phyloP scores from a whole-genome alignment of 2,888 invertebrate species.

The Drosophila nr. perissopoda region DNA sequence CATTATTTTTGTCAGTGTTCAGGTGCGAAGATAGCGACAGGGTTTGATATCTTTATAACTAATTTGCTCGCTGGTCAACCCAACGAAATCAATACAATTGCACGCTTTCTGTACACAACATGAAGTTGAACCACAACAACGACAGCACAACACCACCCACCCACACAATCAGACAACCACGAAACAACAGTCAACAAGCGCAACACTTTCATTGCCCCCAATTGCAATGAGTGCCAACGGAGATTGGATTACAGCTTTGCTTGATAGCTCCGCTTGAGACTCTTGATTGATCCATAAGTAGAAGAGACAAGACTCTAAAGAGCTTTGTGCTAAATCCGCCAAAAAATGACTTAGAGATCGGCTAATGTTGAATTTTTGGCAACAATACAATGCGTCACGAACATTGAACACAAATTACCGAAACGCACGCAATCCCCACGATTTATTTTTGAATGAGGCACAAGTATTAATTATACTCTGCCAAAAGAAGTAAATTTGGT shows the following conservation, averaged over 20 bases:
- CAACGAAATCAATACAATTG: constrained; percentile 17
- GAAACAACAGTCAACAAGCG: constrained; percentile 13
- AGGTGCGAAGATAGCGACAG: not conserved
- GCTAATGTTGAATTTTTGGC: not conserved
- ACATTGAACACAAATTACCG: constrained; percentile 1
- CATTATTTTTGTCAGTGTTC: not conserved
- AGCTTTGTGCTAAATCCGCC: not conserved
- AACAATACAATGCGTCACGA: constrained; percentile 10
- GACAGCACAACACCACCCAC: constrained; percentile 22
- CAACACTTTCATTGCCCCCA: constrained; percentile 59
- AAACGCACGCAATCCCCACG: constrained; percentile 10
- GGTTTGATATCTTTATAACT: constrained; percentile 55
- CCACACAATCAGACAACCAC: constrained; percentile 34
- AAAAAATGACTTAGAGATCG: constrained; percentile 11
- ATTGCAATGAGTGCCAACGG: constrained; percentile 41
- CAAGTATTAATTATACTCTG: not conserved
- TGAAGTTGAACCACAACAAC: constrained; percentile 19
- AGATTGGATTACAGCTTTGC: constrained; percentile 36
- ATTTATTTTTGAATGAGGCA: not conserved
- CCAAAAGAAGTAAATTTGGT: not conserved
- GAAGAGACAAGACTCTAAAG: constrained; percentile 4
- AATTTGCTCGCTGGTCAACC: constrained; percentile 41
- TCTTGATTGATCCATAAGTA: constrained; percentile 39
- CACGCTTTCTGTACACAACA: constrained; percentile 63
- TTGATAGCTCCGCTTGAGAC: constrained; percentile 21